These are phyloP conservation scores for Leptura quadrifasciata DNA, from an alignment of 2,888 invertebrate genomes.

Conservation along the genomic window DNA sequence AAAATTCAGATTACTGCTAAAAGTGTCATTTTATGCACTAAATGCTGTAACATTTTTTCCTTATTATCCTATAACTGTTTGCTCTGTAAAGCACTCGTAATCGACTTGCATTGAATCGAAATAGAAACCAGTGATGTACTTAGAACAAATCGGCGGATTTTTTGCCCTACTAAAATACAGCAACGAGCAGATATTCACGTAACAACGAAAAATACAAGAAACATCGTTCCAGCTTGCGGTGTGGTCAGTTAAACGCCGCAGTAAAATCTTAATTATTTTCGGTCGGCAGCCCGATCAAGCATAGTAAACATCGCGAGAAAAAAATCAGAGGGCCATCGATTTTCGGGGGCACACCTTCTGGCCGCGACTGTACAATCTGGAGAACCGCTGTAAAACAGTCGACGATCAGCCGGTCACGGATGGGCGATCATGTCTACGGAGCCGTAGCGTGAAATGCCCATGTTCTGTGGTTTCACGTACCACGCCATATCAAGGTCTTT, in stretches of 20 bases:
- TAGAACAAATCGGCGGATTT: conserved; percentile 23
- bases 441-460: conserved; percentile 59
- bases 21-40: no score
- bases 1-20: no score
- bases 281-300: conserved; percentile 26
- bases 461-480: conserved; percentile 60
- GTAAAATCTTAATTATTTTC: conserved; percentile 30
- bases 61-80: no score
- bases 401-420: conserved; percentile 52
- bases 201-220: conserved; percentile 10
- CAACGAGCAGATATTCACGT: background rate
- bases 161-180: background rate
- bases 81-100: no score
- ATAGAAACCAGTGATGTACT: conserved; percentile 11
- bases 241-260: conserved; percentile 29
- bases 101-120: background rate
- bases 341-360: conserved; percentile 31
- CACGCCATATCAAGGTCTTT: conserved; percentile 60
- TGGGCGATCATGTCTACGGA: conserved; percentile 53
- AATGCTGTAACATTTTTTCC: no score
- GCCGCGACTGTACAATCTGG: conserved; percentile 36
- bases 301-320: conserved; percentile 1
- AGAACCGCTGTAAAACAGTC: conserved; percentile 41
- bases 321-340: conserved; percentile 24
- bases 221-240: conserved; percentile 4